Percentiles rank a stretch among this genome's conserved stretches.
Conservation (phyloP, 2,797 vertebrate genomes). For the Hipposideros larvatus region DNA sequence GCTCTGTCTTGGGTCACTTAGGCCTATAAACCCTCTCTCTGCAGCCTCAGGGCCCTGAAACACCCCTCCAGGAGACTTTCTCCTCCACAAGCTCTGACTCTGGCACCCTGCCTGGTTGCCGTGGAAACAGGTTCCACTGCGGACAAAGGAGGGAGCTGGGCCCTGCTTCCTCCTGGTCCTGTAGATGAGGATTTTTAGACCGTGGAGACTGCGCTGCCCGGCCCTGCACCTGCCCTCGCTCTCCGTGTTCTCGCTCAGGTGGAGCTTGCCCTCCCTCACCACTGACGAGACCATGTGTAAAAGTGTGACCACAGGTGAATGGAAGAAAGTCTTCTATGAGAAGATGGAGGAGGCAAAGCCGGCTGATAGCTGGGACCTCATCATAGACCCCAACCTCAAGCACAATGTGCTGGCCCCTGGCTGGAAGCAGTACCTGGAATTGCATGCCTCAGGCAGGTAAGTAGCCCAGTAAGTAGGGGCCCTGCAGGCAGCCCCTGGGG, state of each 20-base stretch:
- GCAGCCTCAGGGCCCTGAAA: background rate
- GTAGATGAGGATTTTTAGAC: conserved; percentile 84
- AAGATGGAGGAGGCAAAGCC: conserved; percentile 75
- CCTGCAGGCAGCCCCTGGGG: background rate
- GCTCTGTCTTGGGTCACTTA: background rate
- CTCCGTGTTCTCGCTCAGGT: conserved; percentile 70
- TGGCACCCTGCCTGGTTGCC: conserved; percentile 79
- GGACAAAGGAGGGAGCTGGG: conserved; percentile 83
- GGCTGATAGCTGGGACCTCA: conserved; percentile 81
- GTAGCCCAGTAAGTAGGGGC: background rate
- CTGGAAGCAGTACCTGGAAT: conserved; percentile 82
- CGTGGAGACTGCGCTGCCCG: conserved; percentile 83
- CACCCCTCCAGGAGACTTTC: conserved; percentile 46
- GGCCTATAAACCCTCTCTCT: background rate
- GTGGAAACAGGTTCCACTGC: conserved; percentile 83
- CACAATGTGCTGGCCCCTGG: conserved; percentile 80
- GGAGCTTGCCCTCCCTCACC: conserved; percentile 68
- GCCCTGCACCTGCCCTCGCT: conserved; percentile 76
- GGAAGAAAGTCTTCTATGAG: conserved; percentile 84
- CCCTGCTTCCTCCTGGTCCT: conserved; percentile 68
- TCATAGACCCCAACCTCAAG: conserved; percentile 82
- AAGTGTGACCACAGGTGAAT: conserved; percentile 83
- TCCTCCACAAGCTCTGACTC: conserved; percentile 62
- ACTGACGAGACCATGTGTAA: conserved; percentile 80
- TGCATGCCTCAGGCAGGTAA: conserved; percentile 83